Evolutionary conservation across 1,140 invertebrate species (phyloP), one percentile per base, ranked within the genome.

Genomic region (Hesperophylax magnus): DNA sequence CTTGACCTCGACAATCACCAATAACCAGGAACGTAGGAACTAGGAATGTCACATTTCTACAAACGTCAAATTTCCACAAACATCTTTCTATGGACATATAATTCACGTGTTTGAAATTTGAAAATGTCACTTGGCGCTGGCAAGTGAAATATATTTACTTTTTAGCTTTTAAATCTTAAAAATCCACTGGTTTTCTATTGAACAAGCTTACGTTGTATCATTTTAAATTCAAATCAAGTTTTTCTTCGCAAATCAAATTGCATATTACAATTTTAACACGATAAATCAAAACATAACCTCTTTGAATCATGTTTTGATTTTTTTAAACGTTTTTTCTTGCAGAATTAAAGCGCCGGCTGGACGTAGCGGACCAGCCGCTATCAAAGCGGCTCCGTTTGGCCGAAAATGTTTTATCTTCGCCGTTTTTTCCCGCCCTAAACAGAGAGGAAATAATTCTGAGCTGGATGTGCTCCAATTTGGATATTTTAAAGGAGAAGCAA

Each of bases 321-420:
- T 67, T 53, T 53, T 24, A 53, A n/a, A 52, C 17, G 8, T 72
- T 72, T 18, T 52, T 72, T 52, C 18, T 77, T 83, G 5, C 67
- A 83, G 82, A 83, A 75, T 61, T 83, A 18, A 83, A 83, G 67
- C 54, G 82, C 34, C 54, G 82, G 17, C 52, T 83, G 18, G 79
- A 81, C 20, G 18, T 65, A 3, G 71, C 61, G 18, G 79, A 83
- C 27, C 54, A 80, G 52, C 82, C 79, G 17, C 39, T 83, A 15
- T 52, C 39, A 17, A 83, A 83, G 18, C 75, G 82, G 15, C 58
- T 83, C 20, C 77, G 80, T 75, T 76, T 83, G 15, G 82, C 82
- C 14, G 75, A 83, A 54, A 81, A 79, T 79, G 82, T 83, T 8
- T 67, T 81, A 15, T 53, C 58, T 6, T 83, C 74, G 60, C 77